phyloP scores from a whole-genome alignment of 2,888 invertebrate genomes.

The Chloroclysta siterata region DNA sequence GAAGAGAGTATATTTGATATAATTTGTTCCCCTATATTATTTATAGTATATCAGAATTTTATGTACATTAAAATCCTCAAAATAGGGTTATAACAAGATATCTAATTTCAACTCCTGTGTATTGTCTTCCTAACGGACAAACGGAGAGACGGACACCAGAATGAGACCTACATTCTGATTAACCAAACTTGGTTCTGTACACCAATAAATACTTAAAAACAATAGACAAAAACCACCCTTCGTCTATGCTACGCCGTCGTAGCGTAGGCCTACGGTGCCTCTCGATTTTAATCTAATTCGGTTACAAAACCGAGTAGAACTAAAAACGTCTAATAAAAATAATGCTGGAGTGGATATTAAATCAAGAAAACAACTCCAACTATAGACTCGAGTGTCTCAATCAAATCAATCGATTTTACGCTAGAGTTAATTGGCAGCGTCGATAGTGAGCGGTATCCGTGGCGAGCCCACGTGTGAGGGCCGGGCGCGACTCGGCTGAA shows the following conservation, averaged over 20 bases:
- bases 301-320: neutral
- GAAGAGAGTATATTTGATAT: too few relatives aligned
- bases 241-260: constrained; percentile 16
- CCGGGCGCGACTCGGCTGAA: constrained; percentile 36
- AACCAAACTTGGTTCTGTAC: neutral
- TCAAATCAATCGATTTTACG: constrained; percentile 37
- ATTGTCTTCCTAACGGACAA: neutral
- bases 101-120: too few relatives aligned
- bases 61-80: too few relatives aligned
- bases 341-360: constrained; percentile 1
- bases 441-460: constrained; percentile 52
- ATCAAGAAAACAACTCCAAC: constrained; percentile 14
- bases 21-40: too few relatives aligned
- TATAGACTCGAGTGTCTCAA: constrained; percentile 29
- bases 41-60: too few relatives aligned
- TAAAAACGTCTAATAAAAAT: neutral
- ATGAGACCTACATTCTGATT: too few relatives aligned
- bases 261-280: constrained; percentile 8
- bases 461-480: constrained; percentile 49
- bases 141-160: too few relatives aligned
- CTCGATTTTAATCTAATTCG: constrained; percentile 1
- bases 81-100: too few relatives aligned
- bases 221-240: neutral
- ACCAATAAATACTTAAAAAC: neutral
- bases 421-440: constrained; percentile 52